These are phyloP conservation scores for Ellobium chinense DNA, from an alignment of 2,888 invertebrate species.

Conservation along the genomic window DNA sequence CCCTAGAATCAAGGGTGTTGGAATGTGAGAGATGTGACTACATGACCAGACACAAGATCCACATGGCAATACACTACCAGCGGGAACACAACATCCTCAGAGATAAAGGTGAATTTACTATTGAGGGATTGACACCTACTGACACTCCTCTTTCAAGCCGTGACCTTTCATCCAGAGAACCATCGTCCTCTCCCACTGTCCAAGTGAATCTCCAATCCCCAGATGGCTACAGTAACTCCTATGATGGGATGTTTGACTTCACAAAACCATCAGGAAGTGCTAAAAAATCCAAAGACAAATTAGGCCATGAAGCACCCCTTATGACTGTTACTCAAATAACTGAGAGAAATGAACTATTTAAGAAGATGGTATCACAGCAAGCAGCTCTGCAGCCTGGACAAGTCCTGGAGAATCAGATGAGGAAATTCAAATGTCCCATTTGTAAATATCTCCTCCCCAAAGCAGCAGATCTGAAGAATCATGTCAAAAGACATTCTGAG, in stretches of 20 bases:
- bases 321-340: conserved; percentile 23
- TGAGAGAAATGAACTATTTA: conserved; percentile 40
- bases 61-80: conserved; percentile 53
- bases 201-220: not conserved
- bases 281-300: conserved; percentile 34
- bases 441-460: conserved; percentile 56
- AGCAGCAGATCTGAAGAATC: conserved; percentile 54
- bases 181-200: not conserved
- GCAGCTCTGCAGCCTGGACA: conserved; percentile 33
- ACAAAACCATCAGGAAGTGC: conserved; percentile 14
- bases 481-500: conserved; percentile 55
- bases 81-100: conserved; percentile 49
- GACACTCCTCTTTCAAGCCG: conserved; percentile 33
- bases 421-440: conserved; percentile 55
- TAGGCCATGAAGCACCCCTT: not conserved
- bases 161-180: conserved; percentile 3
- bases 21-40: conserved; percentile 54
- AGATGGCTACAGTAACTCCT: not conserved
- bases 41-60: conserved; percentile 55
- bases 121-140: conserved; percentile 36
- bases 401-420: conserved; percentile 50
- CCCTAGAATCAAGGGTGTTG: conserved; percentile 51
- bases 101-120: conserved; percentile 43
- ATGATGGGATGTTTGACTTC: conserved; percentile 34
- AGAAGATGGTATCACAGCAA: conserved; percentile 28